Conservation (phyloP, 1,140 invertebrate genomes). For the Cydia fagiglandana region DNA sequence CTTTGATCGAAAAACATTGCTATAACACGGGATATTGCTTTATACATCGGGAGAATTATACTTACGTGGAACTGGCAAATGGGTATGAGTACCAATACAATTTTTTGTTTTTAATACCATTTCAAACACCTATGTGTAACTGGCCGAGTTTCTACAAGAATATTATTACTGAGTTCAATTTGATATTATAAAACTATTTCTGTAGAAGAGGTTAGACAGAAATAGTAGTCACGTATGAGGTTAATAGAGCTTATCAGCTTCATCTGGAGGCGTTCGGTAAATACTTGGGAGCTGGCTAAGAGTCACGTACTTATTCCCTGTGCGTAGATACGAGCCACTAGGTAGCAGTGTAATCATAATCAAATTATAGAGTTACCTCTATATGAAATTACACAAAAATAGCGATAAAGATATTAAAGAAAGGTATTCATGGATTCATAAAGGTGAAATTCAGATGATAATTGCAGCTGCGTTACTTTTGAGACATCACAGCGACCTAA, state of each 20-base stretch:
- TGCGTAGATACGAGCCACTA: background rate
- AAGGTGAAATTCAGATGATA: no score
- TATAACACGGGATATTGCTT: no score
- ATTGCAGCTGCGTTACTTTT: no score
- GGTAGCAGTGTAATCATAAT: background rate
- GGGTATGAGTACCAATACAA: no score
- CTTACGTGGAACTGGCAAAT: no score
- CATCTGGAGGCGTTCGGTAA: conserved; percentile 3
- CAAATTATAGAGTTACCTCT: background rate
- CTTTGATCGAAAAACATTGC: background rate
- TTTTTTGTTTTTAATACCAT: no score
- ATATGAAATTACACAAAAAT: background rate
- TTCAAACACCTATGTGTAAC: background rate
- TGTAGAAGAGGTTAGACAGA: background rate
- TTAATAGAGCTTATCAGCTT: conserved; percentile 23
- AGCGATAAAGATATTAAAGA: background rate
- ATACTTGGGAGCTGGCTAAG: conserved; percentile 5
- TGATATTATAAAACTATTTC: background rate
- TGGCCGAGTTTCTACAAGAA: background rate
- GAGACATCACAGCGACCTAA: no score
- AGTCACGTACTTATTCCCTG: conserved; percentile 26
- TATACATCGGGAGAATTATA: no score
- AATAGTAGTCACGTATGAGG: conserved; percentile 25
- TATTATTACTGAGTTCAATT: background rate
- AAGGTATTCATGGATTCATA: no score